phyloP scores from a whole-genome alignment of 2,888 invertebrate species.

The Sinelater perroti region DNA sequence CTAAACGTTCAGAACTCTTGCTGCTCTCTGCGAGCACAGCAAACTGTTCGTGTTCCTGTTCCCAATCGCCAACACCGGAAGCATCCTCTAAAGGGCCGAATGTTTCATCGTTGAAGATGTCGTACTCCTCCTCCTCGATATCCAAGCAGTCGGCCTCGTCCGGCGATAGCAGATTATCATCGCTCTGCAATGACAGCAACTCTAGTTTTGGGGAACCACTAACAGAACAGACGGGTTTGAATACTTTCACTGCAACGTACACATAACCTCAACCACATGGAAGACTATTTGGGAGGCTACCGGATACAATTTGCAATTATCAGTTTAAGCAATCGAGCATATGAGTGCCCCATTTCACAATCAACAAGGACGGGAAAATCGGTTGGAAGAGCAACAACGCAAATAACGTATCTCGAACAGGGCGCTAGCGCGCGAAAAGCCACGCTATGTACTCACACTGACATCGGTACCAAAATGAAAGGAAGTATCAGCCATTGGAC shows the following conservation, averaged over 20 bases:
- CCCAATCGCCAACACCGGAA: constrained; percentile 70
- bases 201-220: too few species aligned
- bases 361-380: constrained; percentile 14
- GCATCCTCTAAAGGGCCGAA: constrained; percentile 79
- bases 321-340: constrained; percentile 4
- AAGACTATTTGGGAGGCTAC: too few species aligned
- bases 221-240: too few species aligned
- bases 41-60: constrained; percentile 75
- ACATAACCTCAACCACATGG: constrained; percentile 23
- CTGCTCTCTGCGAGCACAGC: constrained; percentile 68
- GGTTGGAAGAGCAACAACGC: constrained; percentile 10
- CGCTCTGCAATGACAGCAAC: constrained; percentile 53
- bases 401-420: constrained; percentile 6
- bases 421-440: too few species aligned
- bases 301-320: too few species aligned
- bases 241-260: constrained; percentile 4
- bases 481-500: constrained; percentile 86
- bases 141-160: constrained; percentile 71
- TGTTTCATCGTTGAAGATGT: constrained; percentile 92
- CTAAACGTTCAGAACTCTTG: constrained; percentile 55
- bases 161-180: constrained; percentile 51
- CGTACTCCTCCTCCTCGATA: constrained; percentile 84
- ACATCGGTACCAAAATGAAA: constrained; percentile 83
- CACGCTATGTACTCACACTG: constrained; percentile 76
- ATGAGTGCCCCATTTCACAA: not conserved